phyloP scores from a whole-genome alignment of 1,140 invertebrate species.

The Bombus soroeensis region DNA sequence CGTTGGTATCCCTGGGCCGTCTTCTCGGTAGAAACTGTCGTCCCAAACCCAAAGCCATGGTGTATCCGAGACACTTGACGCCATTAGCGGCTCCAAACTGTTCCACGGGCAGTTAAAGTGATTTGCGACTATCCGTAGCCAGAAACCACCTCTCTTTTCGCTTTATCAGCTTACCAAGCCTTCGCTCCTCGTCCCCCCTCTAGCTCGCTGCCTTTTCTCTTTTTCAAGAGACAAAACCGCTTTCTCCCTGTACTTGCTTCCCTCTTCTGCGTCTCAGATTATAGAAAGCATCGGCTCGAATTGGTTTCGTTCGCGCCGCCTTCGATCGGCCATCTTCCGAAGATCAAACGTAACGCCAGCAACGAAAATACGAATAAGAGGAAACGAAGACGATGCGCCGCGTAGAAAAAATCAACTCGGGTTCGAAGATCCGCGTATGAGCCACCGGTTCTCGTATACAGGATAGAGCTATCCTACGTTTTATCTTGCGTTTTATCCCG shows the following conservation, averaged over 20 bases:
- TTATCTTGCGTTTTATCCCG: not conserved
- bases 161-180: constrained; percentile 41
- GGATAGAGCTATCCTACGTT: not conserved
- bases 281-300: not conserved
- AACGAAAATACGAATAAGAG: not conserved
- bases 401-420: not conserved
- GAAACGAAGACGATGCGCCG: too few species aligned
- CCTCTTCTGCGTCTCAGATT: not conserved
- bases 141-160: constrained; percentile 65
- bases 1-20: not conserved
- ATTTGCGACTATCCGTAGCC: constrained; percentile 80
- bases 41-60: constrained; percentile 74
- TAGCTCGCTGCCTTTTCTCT: not conserved
- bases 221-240: constrained; percentile 8
- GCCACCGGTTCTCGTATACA: not conserved
- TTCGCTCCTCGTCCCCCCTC: not conserved
- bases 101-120: constrained; percentile 81
- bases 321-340: not conserved
- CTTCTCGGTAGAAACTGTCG: constrained; percentile 56
- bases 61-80: constrained; percentile 81
- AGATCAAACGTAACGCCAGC: not conserved
- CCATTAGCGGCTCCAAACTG: constrained; percentile 82
- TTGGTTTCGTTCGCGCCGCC: too few species aligned
- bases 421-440: not conserved
- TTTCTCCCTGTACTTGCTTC: not conserved